Base-by-base conservation (phyloP, 2,113 vertebrate genomes). In the Phyllostomus hastatus region DNA sequence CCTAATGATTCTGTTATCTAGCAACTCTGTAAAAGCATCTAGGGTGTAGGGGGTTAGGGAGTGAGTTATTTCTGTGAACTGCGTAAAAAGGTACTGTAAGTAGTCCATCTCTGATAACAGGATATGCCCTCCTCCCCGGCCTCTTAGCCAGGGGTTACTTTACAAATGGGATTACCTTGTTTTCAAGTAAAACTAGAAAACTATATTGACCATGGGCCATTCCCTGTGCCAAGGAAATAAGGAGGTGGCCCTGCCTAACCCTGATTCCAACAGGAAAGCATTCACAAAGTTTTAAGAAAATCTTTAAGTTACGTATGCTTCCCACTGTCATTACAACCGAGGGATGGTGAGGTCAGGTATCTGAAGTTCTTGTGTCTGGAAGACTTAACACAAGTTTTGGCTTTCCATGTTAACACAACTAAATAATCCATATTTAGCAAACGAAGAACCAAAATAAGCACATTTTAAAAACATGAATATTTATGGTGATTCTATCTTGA, bases 81-180 rank as follows among this genome's bases (percentile, higher is more conserved):
- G n/a, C 26, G 93, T 67, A 59, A 73, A 57, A 50, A 69, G 1
- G 46, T 8, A 67, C 5, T 12, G 52, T 48, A 38, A 75, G 16
- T 85, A 20, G 7, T 91, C 86, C 83, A 61, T 66, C 26, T 90
- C n/a, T 46, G 31, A 66, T 50, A 20, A 14, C 4, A 87, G n/a
- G 14, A 16, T 57, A 7, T 75, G 26, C 7, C 19, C 22, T 11
- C 11, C 4, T 4, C 48, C 4, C 0, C 28, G 54, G n/a, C 6
- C 33, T 64, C 9, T 38, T 69, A 61, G 31, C 38, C 4, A 28
- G 1, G n/a, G 16, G 19, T 70, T 73, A 67, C 16, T 80, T 87
- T 69, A 26, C 83, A 86, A 73, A 78, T 35, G 10, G 19, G 14
- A 90, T 66, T 41, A 15, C 7, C 33, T 17, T 72, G 8, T 41